These are phyloP conservation scores for Podarcis lilfordi DNA, from an alignment of 2,797 vertebrate genomes.

Conservation along the genomic window DNA sequence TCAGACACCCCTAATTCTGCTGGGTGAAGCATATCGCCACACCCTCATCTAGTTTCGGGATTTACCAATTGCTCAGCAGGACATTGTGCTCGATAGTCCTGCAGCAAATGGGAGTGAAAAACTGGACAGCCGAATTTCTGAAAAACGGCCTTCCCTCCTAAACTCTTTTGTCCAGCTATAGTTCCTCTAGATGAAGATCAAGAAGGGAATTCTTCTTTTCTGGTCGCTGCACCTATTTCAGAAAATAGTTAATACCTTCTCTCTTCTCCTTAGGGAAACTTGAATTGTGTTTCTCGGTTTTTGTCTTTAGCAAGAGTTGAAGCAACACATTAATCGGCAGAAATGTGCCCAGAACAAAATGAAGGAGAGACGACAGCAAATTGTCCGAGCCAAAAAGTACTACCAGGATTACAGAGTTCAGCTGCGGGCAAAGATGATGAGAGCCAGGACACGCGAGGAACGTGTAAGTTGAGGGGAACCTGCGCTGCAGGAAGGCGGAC, in stretches of 20 bases:
- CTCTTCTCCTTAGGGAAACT: background rate
- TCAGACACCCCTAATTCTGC: too few relatives aligned
- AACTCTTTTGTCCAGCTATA: background rate
- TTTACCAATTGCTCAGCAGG: background rate
- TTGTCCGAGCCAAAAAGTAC: slow-evolving; percentile 88
- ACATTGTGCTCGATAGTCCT: background rate
- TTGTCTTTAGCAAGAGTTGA: slow-evolving; percentile 82
- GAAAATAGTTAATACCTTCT: background rate
- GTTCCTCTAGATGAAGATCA: background rate
- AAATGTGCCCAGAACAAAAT: slow-evolving; percentile 84
- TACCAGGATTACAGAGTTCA: slow-evolving; percentile 90
- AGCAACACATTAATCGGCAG: slow-evolving; percentile 86
- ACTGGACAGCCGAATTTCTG: background rate
- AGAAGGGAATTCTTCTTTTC: background rate
- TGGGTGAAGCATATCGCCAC: background rate
- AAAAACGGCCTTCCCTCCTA: background rate
- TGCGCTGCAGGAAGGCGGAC: background rate
- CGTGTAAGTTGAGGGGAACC: slow-evolving; percentile 73
- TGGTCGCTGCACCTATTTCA: background rate
- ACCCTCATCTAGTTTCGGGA: too few relatives aligned
- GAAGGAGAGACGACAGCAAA: slow-evolving; percentile 88
- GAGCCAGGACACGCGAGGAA: slow-evolving; percentile 90
- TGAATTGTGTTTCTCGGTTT: background rate
- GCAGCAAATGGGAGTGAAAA: background rate
- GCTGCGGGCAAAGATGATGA: slow-evolving; percentile 87